These are phyloP conservation scores for Incurvaria masculella DNA, from an alignment of 2,888 invertebrate species.

Conservation along the genomic window DNA sequence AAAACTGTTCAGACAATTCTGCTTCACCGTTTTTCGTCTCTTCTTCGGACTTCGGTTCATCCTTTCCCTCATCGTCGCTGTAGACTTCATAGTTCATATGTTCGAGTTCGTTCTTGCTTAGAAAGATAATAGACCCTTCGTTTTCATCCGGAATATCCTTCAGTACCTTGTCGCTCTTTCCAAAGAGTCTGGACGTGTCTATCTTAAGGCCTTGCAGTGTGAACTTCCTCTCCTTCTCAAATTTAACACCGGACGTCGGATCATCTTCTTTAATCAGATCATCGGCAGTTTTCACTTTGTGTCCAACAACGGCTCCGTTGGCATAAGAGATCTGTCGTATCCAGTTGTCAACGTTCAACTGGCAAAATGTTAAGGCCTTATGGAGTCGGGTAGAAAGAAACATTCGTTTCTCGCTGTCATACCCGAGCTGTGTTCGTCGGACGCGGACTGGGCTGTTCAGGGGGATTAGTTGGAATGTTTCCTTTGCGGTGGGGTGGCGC, in stretches of 20 bases:
- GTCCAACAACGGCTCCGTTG: slow-evolving; percentile 30
- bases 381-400: slow-evolving; percentile 63
- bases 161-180: slow-evolving; percentile 50
- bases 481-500: slow-evolving; percentile 51
- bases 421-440: slow-evolving; percentile 58
- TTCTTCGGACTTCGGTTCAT: slow-evolving; percentile 36
- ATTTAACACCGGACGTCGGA: slow-evolving; percentile 37
- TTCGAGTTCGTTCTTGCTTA: slow-evolving; percentile 63
- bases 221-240: slow-evolving; percentile 51
- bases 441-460: slow-evolving; percentile 38
- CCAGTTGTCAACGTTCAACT: slow-evolving; percentile 62
- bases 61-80: slow-evolving; percentile 50
- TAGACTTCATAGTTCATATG: slow-evolving; percentile 58
- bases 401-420: slow-evolving; percentile 60
- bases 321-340: slow-evolving; percentile 60
- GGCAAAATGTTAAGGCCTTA: slow-evolving; percentile 63
- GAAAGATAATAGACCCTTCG: slow-evolving; percentile 64
- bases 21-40: slow-evolving; percentile 28
- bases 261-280: slow-evolving; percentile 55
- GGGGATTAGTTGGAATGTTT: slow-evolving; percentile 48
- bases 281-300: slow-evolving; percentile 48
- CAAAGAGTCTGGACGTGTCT: slow-evolving; percentile 47
- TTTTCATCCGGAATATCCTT: slow-evolving; percentile 58
- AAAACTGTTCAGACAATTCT: slow-evolving; percentile 29
- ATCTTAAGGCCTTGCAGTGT: slow-evolving; percentile 50